These are phyloP conservation scores for Microcebus jonahi DNA, from an alignment of 2,113 vertebrate genomes.

Conservation along the genomic window DNA sequence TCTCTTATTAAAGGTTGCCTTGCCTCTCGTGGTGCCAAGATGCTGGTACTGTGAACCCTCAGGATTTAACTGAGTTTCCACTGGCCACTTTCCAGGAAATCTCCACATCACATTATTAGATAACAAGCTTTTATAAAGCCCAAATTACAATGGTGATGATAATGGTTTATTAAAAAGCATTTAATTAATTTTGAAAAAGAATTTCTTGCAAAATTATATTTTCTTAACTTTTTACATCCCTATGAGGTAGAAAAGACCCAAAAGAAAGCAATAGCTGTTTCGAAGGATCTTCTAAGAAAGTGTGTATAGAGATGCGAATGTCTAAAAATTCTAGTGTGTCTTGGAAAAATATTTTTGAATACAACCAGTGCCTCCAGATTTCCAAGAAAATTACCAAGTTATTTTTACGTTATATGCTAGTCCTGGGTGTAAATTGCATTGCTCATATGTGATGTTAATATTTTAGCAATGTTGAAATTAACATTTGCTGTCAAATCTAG, in stretches of 20 bases:
- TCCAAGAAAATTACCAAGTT: conserved; percentile 13
- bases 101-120: not conserved
- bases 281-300: not conserved
- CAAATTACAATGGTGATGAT: not conserved
- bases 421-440: not conserved
- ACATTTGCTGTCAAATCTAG: conserved; percentile 9
- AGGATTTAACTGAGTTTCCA: conserved; percentile 3
- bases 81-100: not conserved
- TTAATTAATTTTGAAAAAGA: not conserved
- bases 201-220: conserved; percentile 10
- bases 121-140: conserved; percentile 17
- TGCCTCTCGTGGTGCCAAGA: not conserved
- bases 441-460: not conserved
- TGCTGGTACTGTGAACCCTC: not conserved
- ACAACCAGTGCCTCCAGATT: not conserved
- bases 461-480: conserved; percentile 32
- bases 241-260: not conserved
- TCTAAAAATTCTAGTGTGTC: not conserved
- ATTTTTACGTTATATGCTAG: not conserved
- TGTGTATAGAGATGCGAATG: not conserved
- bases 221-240: conserved; percentile 27
- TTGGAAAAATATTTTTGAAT: not conserved
- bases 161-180: conserved; percentile 48
- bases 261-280: not conserved
- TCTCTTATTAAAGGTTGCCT: not conserved